Percentiles rank a stretch among this genome's conserved stretches.
These are phyloP conservation scores for Conus ventricosus DNA, from an alignment of 1,140 invertebrate species.

Conservation along the genomic window DNA sequence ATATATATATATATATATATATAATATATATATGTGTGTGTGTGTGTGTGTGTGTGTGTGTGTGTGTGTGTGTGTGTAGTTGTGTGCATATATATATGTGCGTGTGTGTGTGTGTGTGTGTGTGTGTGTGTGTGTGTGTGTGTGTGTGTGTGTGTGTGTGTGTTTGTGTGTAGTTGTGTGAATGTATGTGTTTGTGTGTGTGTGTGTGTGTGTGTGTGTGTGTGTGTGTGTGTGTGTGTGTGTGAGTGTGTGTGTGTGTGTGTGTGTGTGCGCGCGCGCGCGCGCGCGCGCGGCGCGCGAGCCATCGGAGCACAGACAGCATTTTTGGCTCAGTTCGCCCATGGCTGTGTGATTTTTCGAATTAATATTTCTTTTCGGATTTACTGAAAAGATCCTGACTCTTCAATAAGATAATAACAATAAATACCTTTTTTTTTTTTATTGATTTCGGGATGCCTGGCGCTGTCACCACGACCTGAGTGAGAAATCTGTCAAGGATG, in stretches of 20 bases:
- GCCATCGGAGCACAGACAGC: too few species aligned
- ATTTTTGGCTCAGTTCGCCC: too few species aligned
- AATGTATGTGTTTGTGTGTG: neutral
- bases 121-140: constrained; percentile 8
- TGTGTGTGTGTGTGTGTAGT: neutral
- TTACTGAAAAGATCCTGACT: too few species aligned
- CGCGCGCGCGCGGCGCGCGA: neutral
- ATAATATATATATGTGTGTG: neutral
- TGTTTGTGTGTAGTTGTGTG: neutral
- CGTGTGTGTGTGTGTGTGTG: neutral
- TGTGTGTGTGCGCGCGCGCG: neutral
- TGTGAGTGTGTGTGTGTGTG: neutral
- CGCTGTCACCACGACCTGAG: too few species aligned
- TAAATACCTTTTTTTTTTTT: too few species aligned
- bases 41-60: constrained; percentile 11
- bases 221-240: constrained; percentile 15
- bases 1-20: neutral
- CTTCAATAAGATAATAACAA: too few species aligned
- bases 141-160: constrained; percentile 1
- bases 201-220: neutral
- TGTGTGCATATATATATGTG: neutral
- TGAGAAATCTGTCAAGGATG: too few species aligned
- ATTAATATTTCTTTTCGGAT: too few species aligned
- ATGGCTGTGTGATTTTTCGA: too few species aligned
- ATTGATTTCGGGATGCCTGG: too few species aligned